phyloP scores from a whole-genome alignment of 2,113 vertebrate species.

The Octodon degus region DNA sequence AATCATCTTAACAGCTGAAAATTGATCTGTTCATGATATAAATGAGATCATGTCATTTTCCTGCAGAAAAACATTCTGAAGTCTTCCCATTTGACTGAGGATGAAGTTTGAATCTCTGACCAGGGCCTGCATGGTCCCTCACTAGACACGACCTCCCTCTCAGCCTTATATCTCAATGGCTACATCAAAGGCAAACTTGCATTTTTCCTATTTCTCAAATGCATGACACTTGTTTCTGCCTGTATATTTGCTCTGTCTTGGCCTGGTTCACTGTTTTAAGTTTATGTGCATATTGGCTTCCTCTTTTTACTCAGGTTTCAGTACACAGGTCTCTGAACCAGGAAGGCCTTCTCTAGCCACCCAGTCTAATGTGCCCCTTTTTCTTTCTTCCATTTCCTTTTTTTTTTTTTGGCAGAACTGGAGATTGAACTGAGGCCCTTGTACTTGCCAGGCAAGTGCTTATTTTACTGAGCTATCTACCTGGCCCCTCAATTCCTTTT shows the following conservation, averaged over 20 bases:
- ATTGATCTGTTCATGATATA: neutral
- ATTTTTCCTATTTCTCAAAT: neutral
- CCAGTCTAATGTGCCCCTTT: neutral
- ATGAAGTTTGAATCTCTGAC: neutral
- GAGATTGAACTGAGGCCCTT: too few species aligned
- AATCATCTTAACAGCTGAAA: neutral
- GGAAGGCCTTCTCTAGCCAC: neutral
- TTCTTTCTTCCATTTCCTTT: neutral
- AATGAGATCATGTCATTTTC: neutral
- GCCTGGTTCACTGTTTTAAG: neutral
- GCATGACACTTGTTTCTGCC: neutral
- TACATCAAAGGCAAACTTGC: neutral
- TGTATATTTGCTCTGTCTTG: neutral
- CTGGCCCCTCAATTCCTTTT: neutral
- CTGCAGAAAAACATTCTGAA: neutral
- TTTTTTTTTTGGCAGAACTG: too few species aligned
- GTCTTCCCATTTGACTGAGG: neutral
- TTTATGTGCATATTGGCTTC: neutral
- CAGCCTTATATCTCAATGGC: neutral
- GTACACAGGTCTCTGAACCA: neutral
- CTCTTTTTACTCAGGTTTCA: neutral
- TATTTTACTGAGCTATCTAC: too few species aligned
- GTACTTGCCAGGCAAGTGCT: too few species aligned
- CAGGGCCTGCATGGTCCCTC: neutral
- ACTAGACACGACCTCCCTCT: neutral